These are phyloP conservation scores for Drosophila algonquin DNA, from an alignment of 2,888 invertebrate species.

Conservation along the genomic window DNA sequence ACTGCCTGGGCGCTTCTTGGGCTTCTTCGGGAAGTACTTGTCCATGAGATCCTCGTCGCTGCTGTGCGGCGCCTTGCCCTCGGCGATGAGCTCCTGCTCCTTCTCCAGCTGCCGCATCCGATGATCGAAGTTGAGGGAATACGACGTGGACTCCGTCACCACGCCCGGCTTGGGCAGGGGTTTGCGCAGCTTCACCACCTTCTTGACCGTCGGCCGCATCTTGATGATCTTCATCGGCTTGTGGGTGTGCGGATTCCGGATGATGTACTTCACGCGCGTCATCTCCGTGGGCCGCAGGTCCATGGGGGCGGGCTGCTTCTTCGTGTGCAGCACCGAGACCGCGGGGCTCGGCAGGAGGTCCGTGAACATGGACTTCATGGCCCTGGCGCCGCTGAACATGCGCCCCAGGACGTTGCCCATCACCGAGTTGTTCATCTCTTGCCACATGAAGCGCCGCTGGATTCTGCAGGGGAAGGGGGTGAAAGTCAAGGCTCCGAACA, in stretches of 20 bases:
- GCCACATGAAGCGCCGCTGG: slow-evolving; percentile 84
- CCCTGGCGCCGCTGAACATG: slow-evolving; percentile 73
- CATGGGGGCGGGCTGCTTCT: slow-evolving; percentile 37
- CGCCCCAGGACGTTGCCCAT: slow-evolving; percentile 77
- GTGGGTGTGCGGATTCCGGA: slow-evolving; percentile 78
- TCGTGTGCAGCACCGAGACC: slow-evolving; percentile 33
- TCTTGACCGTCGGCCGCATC: slow-evolving; percentile 74
- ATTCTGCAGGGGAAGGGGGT: slow-evolving; percentile 52
- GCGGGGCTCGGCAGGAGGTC: slow-evolving; percentile 67
- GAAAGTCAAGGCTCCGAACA: slow-evolving; percentile 4
- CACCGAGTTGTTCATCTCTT: slow-evolving; percentile 80
- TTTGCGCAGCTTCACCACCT: slow-evolving; percentile 66
- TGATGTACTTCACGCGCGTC: slow-evolving; percentile 79
- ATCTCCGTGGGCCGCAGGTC: slow-evolving; percentile 77
- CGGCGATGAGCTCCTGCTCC: slow-evolving; percentile 81
- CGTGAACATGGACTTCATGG: slow-evolving; percentile 78
- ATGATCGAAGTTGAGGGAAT: slow-evolving; percentile 60
- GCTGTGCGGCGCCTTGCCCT: slow-evolving; percentile 69
- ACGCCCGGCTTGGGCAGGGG: slow-evolving; percentile 59
- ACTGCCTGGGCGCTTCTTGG: background rate
- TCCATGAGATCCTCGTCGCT: slow-evolving; percentile 65
- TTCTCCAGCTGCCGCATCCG: slow-evolving; percentile 75
- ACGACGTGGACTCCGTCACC: slow-evolving; percentile 41
- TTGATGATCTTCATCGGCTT: slow-evolving; percentile 80
- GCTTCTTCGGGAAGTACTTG: slow-evolving; percentile 61